A percentile compares a stretch with the other conserved stretches of the same genome.
phyloP scores from a whole-genome alignment of 2,797 vertebrate genomes.

The Lateolabrax maculatus region DNA sequence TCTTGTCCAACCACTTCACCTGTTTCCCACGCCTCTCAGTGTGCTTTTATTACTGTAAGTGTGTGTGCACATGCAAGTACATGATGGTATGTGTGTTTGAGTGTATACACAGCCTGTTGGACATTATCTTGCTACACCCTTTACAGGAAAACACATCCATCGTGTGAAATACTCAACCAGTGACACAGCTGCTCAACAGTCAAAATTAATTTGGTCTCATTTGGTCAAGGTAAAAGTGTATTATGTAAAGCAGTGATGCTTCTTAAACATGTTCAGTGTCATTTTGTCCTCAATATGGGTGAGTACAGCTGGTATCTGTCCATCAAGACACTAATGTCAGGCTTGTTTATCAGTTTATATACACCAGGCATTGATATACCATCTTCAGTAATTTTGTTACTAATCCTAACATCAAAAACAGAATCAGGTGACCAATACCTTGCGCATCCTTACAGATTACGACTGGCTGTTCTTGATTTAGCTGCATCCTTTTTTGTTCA shows the following conservation, averaged over 20 bases:
- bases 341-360: not conserved
- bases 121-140: slow-evolving; percentile 60
- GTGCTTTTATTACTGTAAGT: not conserved
- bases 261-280: not conserved
- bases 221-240: not conserved
- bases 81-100: slow-evolving; percentile 54
- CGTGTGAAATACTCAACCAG: not conserved
- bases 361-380: too few species aligned
- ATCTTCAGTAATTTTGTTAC: too few species aligned
- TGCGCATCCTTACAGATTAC: too few species aligned
- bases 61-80: not conserved
- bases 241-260: not conserved
- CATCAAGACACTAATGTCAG: too few species aligned
- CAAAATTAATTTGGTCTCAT: not conserved
- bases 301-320: not conserved
- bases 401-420: too few species aligned
- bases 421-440: too few species aligned
- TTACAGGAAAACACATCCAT: slow-evolving; percentile 53
- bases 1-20: slow-evolving; percentile 42
- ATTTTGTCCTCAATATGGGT: not conserved
- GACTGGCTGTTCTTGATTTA: too few species aligned
- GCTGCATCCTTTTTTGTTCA: too few species aligned
- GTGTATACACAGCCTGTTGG: slow-evolving; percentile 50
- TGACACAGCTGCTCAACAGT: slow-evolving; percentile 13
- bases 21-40: slow-evolving; percentile 62